Conservation (phyloP, 2,113 vertebrate species). For the human region DNA sequence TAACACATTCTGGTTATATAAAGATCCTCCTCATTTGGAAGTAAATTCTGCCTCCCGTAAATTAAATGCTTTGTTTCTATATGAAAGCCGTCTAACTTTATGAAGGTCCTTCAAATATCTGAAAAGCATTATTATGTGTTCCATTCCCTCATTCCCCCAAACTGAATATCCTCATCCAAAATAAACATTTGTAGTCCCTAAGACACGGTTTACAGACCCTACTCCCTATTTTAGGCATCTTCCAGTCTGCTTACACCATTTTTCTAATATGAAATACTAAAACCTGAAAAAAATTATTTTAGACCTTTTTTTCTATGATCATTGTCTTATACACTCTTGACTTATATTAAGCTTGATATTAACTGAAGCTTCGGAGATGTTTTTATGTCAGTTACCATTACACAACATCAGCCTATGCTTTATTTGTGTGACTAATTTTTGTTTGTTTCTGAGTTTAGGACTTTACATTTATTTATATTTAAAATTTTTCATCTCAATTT, state of each 20-base stretch:
- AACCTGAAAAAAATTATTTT: background rate
- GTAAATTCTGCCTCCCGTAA: background rate
- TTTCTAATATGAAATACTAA: background rate
- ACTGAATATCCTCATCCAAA: background rate
- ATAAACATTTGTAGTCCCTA: background rate
- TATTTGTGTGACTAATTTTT: background rate
- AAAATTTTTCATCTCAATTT: background rate
- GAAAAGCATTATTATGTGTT: background rate
- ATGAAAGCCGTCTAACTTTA: background rate
- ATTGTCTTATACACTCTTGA: background rate
- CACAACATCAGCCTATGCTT: background rate
- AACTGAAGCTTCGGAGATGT: background rate
- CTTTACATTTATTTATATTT: background rate
- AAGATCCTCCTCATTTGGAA: background rate
- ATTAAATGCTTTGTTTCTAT: background rate
- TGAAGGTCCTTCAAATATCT: background rate
- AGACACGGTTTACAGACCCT: background rate
- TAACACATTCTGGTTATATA: background rate
- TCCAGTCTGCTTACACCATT: background rate
- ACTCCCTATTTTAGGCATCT: background rate
- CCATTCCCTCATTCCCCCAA: background rate
- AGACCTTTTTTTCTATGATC: background rate
- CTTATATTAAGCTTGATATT: background rate
- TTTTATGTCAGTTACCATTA: conserved; percentile 1
- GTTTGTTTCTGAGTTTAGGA: background rate